phyloP scores from a whole-genome alignment of 92 coral and sea anemone genomes.

The Epizoanthus rinbou region DNA sequence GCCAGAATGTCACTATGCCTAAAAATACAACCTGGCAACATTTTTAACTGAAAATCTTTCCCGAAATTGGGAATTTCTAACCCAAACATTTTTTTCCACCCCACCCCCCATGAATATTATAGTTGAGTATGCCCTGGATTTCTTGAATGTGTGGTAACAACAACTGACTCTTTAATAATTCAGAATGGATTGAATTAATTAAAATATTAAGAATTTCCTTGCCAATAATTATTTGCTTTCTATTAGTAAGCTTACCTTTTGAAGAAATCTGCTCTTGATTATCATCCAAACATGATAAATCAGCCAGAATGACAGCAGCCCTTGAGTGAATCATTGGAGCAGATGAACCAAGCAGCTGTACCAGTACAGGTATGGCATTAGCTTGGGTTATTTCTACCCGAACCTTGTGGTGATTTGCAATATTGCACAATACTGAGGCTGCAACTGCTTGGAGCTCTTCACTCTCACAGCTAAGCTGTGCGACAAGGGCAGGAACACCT shows the following conservation, averaged over 20 bases:
- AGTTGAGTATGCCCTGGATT: too few relatives aligned
- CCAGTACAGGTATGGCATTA: slow-evolving; percentile 74
- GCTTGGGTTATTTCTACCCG: slow-evolving; percentile 82
- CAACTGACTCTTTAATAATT: too few relatives aligned
- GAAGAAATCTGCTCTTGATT: slow-evolving; percentile 77
- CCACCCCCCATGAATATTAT: too few relatives aligned
- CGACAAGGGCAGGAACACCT: slow-evolving; percentile 87
- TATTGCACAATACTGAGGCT: slow-evolving; percentile 93
- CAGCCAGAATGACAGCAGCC: slow-evolving; percentile 90
- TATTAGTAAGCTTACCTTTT: slow-evolving; percentile 60
- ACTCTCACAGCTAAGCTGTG: slow-evolving; percentile 71
- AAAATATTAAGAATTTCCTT: too few relatives aligned
- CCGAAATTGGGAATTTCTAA: too few relatives aligned
- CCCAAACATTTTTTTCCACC: too few relatives aligned
- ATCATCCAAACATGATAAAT: slow-evolving; percentile 78
- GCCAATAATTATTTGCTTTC: too few relatives aligned
- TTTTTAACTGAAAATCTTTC: too few relatives aligned
- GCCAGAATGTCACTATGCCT: too few relatives aligned
- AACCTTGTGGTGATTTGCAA: slow-evolving; percentile 78
- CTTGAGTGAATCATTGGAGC: slow-evolving; percentile 90
- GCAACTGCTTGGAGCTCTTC: slow-evolving; percentile 83
- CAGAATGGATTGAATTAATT: too few relatives aligned
- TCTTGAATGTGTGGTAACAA: too few relatives aligned
- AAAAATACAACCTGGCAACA: too few relatives aligned
- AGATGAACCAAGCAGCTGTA: slow-evolving; percentile 73